Conservation (phyloP, 2,797 vertebrate species). For the Dryobates pubescens region DNA sequence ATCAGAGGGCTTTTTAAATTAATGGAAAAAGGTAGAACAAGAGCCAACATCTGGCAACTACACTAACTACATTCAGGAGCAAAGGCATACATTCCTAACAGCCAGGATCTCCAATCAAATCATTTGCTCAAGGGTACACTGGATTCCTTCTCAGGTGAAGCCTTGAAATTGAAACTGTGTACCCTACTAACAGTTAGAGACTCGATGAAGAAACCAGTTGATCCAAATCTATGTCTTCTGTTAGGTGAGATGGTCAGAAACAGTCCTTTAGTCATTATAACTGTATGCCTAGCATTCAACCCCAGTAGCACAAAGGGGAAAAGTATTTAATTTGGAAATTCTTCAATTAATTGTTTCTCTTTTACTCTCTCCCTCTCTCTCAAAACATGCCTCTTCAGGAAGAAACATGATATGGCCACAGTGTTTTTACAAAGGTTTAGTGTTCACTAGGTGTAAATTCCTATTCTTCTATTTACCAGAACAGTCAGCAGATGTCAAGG, state of each 20-base stretch:
- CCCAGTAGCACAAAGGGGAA: background rate
- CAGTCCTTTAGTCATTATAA: slow-evolving; percentile 12
- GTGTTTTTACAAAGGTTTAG: background rate
- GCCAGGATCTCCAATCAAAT: slow-evolving; percentile 14
- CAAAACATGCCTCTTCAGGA: slow-evolving; percentile 7
- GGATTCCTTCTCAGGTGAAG: slow-evolving; percentile 29
- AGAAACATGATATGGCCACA: background rate
- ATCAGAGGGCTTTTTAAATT: slow-evolving; percentile 28
- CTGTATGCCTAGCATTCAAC: background rate
- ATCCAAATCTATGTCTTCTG: slow-evolving; percentile 18
- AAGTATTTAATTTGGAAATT: slow-evolving; percentile 26
- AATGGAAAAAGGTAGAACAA: background rate
- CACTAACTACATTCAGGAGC: background rate
- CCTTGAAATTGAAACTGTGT: slow-evolving; percentile 20
- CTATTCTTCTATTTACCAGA: background rate
- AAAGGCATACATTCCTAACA: slow-evolving; percentile 6
- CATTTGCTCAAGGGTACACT: slow-evolving; percentile 11
- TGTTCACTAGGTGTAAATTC: background rate
- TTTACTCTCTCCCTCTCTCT: background rate
- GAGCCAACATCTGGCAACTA: slow-evolving; percentile 22
- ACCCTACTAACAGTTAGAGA: background rate
- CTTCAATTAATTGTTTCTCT: background rate
- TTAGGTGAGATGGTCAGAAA: background rate
- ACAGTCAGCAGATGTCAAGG: background rate
- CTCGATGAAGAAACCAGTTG: background rate